Evolutionary conservation across 2,888 invertebrate species (phyloP).

Genomic region (Folsomia candida): DNA sequence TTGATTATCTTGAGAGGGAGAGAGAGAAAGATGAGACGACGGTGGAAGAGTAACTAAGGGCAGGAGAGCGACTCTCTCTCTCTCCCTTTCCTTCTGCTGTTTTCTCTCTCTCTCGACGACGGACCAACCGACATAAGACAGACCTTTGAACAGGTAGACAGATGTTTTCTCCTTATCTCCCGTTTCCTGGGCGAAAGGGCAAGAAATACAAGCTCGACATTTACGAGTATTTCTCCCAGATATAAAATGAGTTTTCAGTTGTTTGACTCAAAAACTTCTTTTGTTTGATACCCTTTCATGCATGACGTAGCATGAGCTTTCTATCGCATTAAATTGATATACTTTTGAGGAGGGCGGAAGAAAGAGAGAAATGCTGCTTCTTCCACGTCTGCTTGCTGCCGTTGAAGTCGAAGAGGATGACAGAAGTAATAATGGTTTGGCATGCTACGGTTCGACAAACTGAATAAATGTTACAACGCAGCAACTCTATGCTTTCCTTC

Average conservation of each 20-base stretch:
- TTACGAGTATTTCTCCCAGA: too few species aligned
- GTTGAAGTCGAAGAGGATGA: background rate
- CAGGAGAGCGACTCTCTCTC: too few species aligned
- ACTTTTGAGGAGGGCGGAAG: constrained; percentile 38
- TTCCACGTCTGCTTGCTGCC: too few species aligned
- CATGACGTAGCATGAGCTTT: constrained; percentile 18
- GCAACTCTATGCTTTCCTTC: background rate
- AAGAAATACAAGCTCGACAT: background rate
- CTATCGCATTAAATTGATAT: constrained; percentile 24
- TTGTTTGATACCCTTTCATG: constrained; percentile 5
- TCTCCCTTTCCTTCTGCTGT: too few species aligned
- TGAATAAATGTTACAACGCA: background rate
- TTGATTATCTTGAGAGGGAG: background rate
- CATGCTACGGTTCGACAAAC: background rate
- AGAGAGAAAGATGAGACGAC: background rate
- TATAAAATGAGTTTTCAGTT: background rate
- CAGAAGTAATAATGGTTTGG: background rate
- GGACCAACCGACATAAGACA: too few species aligned
- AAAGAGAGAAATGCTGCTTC: constrained; percentile 12
- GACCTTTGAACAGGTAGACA: background rate
- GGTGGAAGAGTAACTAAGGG: background rate
- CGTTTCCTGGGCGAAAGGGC: background rate
- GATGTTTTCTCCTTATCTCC: background rate
- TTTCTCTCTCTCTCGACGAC: background rate
- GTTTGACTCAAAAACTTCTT: background rate